phyloP scores from a whole-genome alignment of 2,113 vertebrate species.

The Vireo altiloquus region DNA sequence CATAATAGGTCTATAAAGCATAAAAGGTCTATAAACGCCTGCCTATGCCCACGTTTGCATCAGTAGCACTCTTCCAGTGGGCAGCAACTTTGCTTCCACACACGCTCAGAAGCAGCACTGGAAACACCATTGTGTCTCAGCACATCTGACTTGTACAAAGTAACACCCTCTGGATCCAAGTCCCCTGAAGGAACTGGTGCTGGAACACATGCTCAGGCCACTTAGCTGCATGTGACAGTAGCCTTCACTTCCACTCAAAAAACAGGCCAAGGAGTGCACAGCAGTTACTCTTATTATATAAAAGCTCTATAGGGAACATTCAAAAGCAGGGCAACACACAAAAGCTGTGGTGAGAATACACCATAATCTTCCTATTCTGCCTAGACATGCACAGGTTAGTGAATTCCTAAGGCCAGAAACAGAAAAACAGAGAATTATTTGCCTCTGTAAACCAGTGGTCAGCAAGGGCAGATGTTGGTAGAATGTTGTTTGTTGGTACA shows the following conservation, averaged over 20 bases:
- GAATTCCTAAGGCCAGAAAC: background rate
- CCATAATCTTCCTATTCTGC: background rate
- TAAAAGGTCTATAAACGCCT: background rate
- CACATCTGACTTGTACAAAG: background rate
- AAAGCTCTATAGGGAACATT: background rate
- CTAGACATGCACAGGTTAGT: background rate
- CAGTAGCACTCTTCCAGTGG: background rate
- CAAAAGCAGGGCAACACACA: background rate
- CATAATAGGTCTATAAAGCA: background rate
- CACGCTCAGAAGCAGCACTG: background rate
- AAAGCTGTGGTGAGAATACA: background rate
- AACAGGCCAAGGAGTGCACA: background rate
- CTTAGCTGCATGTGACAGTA: background rate
- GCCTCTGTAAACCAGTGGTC: background rate
- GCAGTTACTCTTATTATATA: background rate
- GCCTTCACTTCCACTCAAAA: background rate
- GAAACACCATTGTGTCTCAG: background rate
- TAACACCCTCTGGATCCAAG: background rate
- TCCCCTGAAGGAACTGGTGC: background rate
- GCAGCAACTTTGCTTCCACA: background rate
- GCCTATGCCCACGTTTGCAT: background rate
- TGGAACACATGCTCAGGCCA: background rate
- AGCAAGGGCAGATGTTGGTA: background rate
- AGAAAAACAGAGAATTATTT: background rate
- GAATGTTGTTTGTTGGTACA: background rate